phyloP scores from a whole-genome alignment of 1,140 invertebrate species.

The Forficula auricularia region DNA sequence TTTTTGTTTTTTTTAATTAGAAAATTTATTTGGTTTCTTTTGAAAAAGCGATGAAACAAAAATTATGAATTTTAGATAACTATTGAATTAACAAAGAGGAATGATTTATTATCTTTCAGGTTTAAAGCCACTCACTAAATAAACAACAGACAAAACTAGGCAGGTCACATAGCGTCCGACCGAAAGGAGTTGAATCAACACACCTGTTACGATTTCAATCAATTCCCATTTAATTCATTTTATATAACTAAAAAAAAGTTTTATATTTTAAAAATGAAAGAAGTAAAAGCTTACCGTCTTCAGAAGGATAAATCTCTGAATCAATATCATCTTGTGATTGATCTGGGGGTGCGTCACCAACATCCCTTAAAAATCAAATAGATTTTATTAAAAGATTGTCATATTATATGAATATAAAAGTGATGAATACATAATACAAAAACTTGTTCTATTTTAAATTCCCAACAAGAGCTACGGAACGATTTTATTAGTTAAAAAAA shows the following conservation, averaged over 20 bases:
- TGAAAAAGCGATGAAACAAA: too few relatives aligned
- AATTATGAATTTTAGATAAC: not conserved
- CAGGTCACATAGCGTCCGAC: too few relatives aligned
- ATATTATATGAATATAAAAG: not conserved
- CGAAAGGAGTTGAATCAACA: too few relatives aligned
- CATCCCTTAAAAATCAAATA: conserved; percentile 39
- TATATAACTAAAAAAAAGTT: not conserved
- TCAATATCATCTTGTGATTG: conserved; percentile 52
- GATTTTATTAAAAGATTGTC: conserved; percentile 1
- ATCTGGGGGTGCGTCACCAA: conserved; percentile 56
- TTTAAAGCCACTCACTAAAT: too few relatives aligned
- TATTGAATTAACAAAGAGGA: not conserved
- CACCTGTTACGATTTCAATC: too few relatives aligned
- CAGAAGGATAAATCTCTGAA: conserved; percentile 56
- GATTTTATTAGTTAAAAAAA: not conserved
- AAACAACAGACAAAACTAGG: too few relatives aligned
- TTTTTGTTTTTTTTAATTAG: too few relatives aligned
- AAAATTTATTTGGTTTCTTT: too few relatives aligned
- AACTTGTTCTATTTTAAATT: too few relatives aligned
- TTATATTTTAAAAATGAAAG: conserved; percentile 1
- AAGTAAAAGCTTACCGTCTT: conserved; percentile 44
- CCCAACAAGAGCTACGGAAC: too few relatives aligned
- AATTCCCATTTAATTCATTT: conserved; percentile 1
- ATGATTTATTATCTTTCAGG: not conserved
- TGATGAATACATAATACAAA: too few relatives aligned